These are phyloP conservation scores for Varanus komodoensis DNA, from an alignment of 2,113 vertebrate genomes.

Conservation along the genomic window DNA sequence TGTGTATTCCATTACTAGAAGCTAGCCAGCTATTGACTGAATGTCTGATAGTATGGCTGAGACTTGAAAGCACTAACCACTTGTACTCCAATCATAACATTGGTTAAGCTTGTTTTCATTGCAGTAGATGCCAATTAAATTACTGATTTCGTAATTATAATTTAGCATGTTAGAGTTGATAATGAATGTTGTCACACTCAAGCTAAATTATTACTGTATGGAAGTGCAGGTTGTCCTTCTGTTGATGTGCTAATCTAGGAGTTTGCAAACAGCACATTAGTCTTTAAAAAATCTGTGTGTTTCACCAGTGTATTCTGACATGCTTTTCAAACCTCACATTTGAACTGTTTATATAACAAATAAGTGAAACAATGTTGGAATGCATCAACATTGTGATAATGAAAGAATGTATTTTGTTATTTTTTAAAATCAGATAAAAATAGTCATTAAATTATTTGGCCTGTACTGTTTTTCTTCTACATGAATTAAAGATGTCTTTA, in stretches of 20 bases:
- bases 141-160: conserved; percentile 78
- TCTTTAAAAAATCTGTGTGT: conserved; percentile 39
- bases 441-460: neutral
- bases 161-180: conserved; percentile 69
- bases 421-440: neutral
- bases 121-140: conserved; percentile 77
- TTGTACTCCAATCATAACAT: conserved; percentile 62
- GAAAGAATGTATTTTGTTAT: neutral
- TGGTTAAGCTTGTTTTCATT: conserved; percentile 73
- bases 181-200: conserved; percentile 76
- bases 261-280: conserved; percentile 65
- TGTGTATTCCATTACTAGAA: neutral
- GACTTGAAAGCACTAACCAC: conserved; percentile 63
- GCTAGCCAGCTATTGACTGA: conserved; percentile 45
- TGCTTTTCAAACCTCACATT: conserved; percentile 26
- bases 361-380: conserved; percentile 46
- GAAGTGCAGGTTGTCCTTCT: conserved; percentile 61
- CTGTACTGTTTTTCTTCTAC: neutral
- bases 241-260: conserved; percentile 69
- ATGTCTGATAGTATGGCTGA: conserved; percentile 63
- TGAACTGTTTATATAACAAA: conserved; percentile 21
- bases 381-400: conserved; percentile 10
- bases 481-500: neutral
- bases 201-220: conserved; percentile 67
- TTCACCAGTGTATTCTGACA: conserved; percentile 51